These are phyloP conservation scores for Anthophora plumipes DNA, from an alignment of 2,888 invertebrate species.

Conservation along the genomic window DNA sequence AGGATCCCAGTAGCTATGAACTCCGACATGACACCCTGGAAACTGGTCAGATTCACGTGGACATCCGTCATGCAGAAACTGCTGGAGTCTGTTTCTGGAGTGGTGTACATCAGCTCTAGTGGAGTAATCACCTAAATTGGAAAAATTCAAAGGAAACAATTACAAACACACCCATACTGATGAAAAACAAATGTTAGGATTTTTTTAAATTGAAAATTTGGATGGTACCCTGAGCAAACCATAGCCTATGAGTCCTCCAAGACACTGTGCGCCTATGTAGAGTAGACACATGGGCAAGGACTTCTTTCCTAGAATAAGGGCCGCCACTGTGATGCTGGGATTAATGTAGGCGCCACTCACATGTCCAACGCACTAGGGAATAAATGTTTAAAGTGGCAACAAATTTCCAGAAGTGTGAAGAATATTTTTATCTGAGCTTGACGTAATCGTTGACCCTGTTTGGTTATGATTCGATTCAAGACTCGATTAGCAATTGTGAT, in stretches of 20 bases:
- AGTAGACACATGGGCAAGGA: slow-evolving; percentile 86
- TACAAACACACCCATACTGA: too few relatives aligned
- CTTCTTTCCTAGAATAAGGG: slow-evolving; percentile 87
- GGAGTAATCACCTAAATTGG: slow-evolving; percentile 80
- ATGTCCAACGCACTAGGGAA: slow-evolving; percentile 89
- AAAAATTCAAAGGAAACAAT: background rate
- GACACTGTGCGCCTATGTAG: slow-evolving; percentile 88
- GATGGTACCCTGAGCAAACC: slow-evolving; percentile 87
- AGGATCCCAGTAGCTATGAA: slow-evolving; percentile 88
- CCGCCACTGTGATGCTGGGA: slow-evolving; percentile 90
- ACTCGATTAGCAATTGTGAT: slow-evolving; percentile 13
- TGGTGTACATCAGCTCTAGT: slow-evolving; percentile 53
- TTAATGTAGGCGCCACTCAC: slow-evolving; percentile 92
- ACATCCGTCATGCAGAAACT: slow-evolving; percentile 75
- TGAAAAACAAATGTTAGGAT: too few relatives aligned
- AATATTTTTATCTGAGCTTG: too few relatives aligned
- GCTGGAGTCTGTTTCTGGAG: background rate
- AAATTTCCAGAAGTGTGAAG: background rate
- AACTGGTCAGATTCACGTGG: slow-evolving; percentile 54
- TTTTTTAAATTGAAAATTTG: too few relatives aligned
- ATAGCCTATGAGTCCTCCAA: slow-evolving; percentile 89
- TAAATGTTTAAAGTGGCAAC: background rate
- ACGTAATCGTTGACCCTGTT: slow-evolving; percentile 4
- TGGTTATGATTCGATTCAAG: background rate
- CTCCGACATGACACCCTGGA: slow-evolving; percentile 88